Base-by-base conservation (phyloP, 2,888 invertebrate species). In the Nomada hirtipes region DNA sequence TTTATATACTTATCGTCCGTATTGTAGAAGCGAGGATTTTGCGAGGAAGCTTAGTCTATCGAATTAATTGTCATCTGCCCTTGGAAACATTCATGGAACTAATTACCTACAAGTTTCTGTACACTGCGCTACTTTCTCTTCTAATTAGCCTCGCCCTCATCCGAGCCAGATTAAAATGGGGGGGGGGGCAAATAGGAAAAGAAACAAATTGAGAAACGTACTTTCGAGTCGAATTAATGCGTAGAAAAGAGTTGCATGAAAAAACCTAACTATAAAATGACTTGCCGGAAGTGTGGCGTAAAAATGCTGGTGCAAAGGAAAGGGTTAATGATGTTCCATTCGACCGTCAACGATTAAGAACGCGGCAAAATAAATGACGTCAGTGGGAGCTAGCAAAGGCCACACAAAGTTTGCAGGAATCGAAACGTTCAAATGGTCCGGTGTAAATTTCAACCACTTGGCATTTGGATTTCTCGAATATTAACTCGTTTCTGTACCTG, bases 81-180 rank as follows among this genome's bases (percentile, higher is more conserved):
- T 13, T 20, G 59, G 77, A 65, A 74, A 74, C 75, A 60, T 50
- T 50, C 52, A 10, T 44, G 59, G n/a, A 64, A 65, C 65, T 77
- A 65, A 75, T 65, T 36, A 36, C 36, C 7, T 75, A 75, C 75
- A 53, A 65, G 50, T 77, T 77, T 20, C 26, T 20, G 13, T 55
- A 77, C 50, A 11, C 20, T 65, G 52, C 44, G 7, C 52, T 71
- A 64, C 47, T 59, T 53, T 42, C 59, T 36, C 23, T 52, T 60
- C 59, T 60, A 77, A 75, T 77, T 75, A 67, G 26, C 36, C 20
- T 36, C 36, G 42, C 18, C 42, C 26, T 15, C 20, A 26, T 2
- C n/a, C 11, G 29, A 74, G 60, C 64, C 65, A 59, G 59, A 77
- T 74, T 59, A 50, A 65, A 64, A 75, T 77, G 42, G 50, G 50